These are phyloP conservation scores for Phallusia fumigata DNA, from an alignment of 23 tunicate species.

Conservation along the genomic window DNA sequence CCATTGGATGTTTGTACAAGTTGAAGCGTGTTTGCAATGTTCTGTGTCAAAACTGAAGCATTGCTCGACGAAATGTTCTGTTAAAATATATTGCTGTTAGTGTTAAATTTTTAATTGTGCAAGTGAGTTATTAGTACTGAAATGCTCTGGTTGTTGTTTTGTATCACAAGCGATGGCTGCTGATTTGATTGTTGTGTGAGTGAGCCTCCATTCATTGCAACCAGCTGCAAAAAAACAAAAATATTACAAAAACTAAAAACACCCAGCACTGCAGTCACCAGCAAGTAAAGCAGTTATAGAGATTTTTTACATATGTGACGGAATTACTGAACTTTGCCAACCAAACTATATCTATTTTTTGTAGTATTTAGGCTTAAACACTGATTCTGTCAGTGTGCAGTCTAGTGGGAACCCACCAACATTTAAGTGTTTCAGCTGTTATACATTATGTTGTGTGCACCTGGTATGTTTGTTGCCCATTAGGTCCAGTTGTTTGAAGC, in stretches of 20 bases:
- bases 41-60: not conserved
- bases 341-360: no score
- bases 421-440: no score
- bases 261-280: no score
- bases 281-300: no score
- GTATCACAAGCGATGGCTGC: not conserved
- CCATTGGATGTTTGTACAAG: slow-evolving; percentile 48
- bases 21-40: slow-evolving; percentile 22
- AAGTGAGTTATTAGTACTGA: not conserved
- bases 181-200: slow-evolving; percentile 33
- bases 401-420: no score
- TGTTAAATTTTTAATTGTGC: no score
- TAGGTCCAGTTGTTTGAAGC: slow-evolving; percentile 37
- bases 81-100: not conserved
- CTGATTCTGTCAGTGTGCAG: no score
- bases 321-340: no score
- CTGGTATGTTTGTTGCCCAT: slow-evolving; percentile 34
- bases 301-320: no score
- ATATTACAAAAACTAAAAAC: not conserved
- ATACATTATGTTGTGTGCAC: not conserved
- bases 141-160: slow-evolving; percentile 17
- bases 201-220: slow-evolving; percentile 41
- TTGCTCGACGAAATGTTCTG: not conserved
- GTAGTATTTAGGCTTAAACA: no score
- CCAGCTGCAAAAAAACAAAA: slow-evolving; percentile 23